These are phyloP conservation scores for Uropsilus gracilis DNA, from an alignment of 2,113 vertebrate genomes.

Conservation along the genomic window DNA sequence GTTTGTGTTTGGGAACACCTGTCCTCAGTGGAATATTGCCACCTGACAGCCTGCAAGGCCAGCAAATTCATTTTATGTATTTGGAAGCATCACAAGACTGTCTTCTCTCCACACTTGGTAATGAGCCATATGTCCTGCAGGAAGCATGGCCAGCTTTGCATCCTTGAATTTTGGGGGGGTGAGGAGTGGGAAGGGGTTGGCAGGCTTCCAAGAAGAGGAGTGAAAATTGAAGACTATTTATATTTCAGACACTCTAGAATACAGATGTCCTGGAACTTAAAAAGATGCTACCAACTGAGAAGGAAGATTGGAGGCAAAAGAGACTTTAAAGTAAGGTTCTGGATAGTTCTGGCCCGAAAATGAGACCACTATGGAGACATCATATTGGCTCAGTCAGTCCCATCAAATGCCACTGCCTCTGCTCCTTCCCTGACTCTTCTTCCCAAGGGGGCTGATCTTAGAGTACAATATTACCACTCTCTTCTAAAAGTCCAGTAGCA, in stretches of 20 bases:
- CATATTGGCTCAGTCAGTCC: background rate
- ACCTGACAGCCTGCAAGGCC: background rate
- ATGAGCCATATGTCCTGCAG: background rate
- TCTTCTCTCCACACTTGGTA: background rate
- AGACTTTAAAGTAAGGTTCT: background rate
- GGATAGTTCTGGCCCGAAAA: background rate
- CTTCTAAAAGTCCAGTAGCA: background rate
- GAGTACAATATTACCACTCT: background rate
- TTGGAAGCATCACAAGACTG: background rate
- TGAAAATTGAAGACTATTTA: slow-evolving; percentile 29
- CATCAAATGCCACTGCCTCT: no score
- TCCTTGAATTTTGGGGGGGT: background rate
- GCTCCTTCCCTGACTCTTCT: background rate
- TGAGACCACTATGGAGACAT: background rate
- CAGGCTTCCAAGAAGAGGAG: slow-evolving; percentile 32
- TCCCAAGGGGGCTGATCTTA: no score
- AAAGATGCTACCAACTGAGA: background rate
- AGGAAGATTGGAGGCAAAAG: background rate
- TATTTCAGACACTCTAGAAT: background rate
- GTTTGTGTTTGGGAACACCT: background rate
- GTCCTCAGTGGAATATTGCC: background rate
- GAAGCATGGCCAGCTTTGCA: background rate
- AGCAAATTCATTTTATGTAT: background rate
- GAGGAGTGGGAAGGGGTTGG: background rate
- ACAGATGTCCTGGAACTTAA: background rate